These are phyloP conservation scores for Cydia amplana DNA, from an alignment of 1,140 invertebrate species.

Conservation along the genomic window DNA sequence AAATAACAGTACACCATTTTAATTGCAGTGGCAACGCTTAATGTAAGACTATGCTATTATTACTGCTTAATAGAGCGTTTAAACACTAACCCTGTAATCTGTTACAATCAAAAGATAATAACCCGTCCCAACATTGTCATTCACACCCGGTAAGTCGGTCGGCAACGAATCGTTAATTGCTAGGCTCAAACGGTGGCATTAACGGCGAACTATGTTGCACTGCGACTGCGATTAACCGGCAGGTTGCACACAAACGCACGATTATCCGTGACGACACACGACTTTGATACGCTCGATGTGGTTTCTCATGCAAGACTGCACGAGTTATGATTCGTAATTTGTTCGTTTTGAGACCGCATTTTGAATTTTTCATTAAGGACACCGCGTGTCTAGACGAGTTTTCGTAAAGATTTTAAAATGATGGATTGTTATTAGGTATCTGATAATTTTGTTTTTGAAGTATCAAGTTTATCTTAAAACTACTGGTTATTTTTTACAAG, in stretches of 20 bases:
- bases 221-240: not conserved
- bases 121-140: not conserved
- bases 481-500: not conserved
- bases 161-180: not conserved
- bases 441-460: not conserved
- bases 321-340: not conserved
- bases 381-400: conserved; percentile 12
- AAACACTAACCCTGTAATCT: not conserved
- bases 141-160: not conserved
- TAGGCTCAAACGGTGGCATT: not conserved
- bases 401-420: conserved; percentile 2
- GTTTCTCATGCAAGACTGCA: not conserved
- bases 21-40: not conserved
- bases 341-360: conserved; percentile 6
- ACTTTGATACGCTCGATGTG: conserved; percentile 6
- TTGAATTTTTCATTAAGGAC: conserved; percentile 23
- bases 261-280: conserved; percentile 12
- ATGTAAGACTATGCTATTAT: not conserved
- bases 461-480: not conserved
- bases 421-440: not conserved
- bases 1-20: not conserved
- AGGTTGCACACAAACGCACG: not conserved
- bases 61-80: conserved; percentile 1
- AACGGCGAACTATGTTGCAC: not conserved
- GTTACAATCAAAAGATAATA: not conserved